Conservation (phyloP, 2,113 vertebrate genomes). For the Calonectris borealis region DNA sequence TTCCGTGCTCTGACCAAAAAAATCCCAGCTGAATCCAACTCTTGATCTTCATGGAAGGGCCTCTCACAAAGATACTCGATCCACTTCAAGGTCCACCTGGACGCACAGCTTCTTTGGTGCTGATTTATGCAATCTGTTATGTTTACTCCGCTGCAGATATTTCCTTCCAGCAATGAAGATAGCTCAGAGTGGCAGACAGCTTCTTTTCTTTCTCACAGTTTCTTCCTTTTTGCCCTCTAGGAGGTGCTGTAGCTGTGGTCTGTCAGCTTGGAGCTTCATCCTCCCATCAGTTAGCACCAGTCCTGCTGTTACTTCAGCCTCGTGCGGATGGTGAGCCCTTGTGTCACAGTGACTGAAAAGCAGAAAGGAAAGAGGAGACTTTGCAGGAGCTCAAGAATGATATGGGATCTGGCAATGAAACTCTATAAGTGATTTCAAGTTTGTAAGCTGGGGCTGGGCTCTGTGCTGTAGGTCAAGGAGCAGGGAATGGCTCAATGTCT, state of each 20-base stretch:
- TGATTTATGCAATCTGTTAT: fast-evolving
- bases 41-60: background rate
- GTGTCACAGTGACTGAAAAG: background rate
- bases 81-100: background rate
- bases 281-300: background rate
- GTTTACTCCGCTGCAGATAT: background rate
- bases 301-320: background rate
- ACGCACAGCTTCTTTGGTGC: background rate
- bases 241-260: background rate
- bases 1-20: background rate
- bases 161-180: background rate
- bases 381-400: background rate
- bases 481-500: background rate
- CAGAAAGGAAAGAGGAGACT: background rate
- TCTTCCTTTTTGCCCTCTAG: background rate
- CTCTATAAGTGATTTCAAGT: background rate
- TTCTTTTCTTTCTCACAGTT: background rate
- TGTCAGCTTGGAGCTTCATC: background rate
- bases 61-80: background rate
- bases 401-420: background rate
- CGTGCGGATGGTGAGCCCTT: fast-evolving
- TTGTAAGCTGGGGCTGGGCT: background rate
- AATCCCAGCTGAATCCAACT: background rate
- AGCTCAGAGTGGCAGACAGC: background rate
- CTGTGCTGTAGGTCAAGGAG: background rate